Conservation (phyloP, 23 tunicate species). For the Ascidia mentula region DNA sequence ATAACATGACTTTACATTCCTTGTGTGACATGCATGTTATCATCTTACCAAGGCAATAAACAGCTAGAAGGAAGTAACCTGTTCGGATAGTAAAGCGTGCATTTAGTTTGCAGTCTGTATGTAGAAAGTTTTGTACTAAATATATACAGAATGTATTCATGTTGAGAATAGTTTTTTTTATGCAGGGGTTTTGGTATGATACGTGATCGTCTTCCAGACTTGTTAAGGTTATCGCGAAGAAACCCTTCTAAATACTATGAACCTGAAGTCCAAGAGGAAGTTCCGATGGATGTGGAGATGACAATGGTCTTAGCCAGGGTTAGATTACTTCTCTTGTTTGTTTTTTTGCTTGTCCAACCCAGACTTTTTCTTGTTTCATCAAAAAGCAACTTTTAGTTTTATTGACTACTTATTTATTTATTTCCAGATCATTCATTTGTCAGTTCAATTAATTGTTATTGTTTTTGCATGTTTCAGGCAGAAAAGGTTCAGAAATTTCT, state of each 20-base stretch:
- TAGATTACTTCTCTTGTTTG: too few species aligned
- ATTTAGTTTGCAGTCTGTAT: too few species aligned
- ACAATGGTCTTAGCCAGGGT: conserved; percentile 42
- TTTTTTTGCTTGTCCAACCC: not conserved
- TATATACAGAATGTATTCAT: too few species aligned
- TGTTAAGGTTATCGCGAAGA: conserved; percentile 28
- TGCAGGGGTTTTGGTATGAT: conserved; percentile 22
- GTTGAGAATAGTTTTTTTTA: too few species aligned
- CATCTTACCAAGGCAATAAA: too few species aligned
- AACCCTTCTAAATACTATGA: conserved; percentile 50
- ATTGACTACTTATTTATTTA: not conserved
- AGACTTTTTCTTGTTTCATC: not conserved
- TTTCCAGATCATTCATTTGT: too few species aligned
- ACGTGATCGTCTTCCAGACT: conserved; percentile 69
- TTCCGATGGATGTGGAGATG: conserved; percentile 42
- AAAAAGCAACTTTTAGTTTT: not conserved
- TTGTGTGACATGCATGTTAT: too few species aligned
- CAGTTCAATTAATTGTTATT: too few species aligned
- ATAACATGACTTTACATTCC: too few species aligned
- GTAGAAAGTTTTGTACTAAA: too few species aligned
- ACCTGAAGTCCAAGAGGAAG: conserved; percentile 67
- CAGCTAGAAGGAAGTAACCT: too few species aligned
- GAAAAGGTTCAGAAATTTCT: conserved; percentile 64
- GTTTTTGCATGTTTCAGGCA: conserved; percentile 33
- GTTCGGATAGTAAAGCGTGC: too few species aligned